A percentile compares a stretch with the other conserved stretches of the same genome.
These are phyloP conservation scores for Smittia aterrima DNA, from an alignment of 2,888 invertebrate species.

Conservation along the genomic window DNA sequence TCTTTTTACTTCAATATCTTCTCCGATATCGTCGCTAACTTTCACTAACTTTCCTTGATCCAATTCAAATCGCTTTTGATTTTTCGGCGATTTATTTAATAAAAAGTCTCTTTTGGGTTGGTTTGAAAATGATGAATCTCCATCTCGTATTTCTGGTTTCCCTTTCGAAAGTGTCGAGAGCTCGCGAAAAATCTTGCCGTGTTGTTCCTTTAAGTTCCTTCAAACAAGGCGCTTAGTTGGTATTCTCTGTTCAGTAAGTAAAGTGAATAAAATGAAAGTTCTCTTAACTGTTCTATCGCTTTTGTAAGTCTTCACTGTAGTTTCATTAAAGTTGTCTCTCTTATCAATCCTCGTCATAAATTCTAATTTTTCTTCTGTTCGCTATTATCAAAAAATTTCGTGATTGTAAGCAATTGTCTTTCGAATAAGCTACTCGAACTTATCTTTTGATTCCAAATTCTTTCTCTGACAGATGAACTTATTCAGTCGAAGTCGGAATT, in stretches of 20 bases:
- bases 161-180: too few species aligned
- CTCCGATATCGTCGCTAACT: too few species aligned
- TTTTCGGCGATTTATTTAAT: too few species aligned
- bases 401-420: background rate
- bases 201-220: background rate
- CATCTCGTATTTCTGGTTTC: background rate
- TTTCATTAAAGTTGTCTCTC: background rate
- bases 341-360: background rate
- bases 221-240: background rate
- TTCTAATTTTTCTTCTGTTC: background rate
- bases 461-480: too few species aligned
- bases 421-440: background rate
- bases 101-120: too few species aligned
- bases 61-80: too few species aligned
- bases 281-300: background rate
- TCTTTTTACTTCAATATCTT: too few species aligned
- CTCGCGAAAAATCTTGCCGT: background rate
- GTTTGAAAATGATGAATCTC: too few species aligned
- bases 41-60: too few species aligned
- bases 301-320: conserved; percentile 37
- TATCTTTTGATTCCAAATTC: background rate
- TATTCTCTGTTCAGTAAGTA: conserved; percentile 4
- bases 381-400: background rate
- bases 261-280: background rate
- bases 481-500: too few species aligned